Base-by-base conservation (phyloP, 2,888 invertebrate genomes). In the Fissipunctia ypsillon region DNA sequence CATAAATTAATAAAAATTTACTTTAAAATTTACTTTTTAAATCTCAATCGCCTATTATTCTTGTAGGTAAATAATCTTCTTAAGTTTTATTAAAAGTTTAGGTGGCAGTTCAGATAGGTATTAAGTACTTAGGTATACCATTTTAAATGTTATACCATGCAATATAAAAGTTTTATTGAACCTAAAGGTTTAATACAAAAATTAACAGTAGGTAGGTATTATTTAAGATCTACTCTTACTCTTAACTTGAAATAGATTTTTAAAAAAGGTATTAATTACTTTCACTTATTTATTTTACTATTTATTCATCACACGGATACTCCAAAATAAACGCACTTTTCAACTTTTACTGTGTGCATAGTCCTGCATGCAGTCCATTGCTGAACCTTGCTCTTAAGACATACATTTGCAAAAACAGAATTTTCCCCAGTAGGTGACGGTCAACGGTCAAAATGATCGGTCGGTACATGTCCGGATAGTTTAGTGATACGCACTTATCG, bases 401-500 rank as follows among this genome's bases (percentile, higher is more conserved):
- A 25, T 43, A 43, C 31, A 3, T 73, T 54, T 19, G 71, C 43
- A n/a, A 43, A 43, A 59, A 31, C 79, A 52, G 25, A 63, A 57
- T 28, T 50, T 57, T 63, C 43, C 54, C 12, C 35, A 81, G 69
- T 85, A 86, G 79, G 78, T 78, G 81, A 83, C 71, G 88, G 82
- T 82, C 84, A 80, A 76, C 81, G 81, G 83, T 86, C 85, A 86
- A 72, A 81, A 83, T 72, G 87, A 67, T 76, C 67, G 76, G 70
- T 84, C 69, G 76, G 80, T 88, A 89, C 88, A 90, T 81, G 86
- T 80, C 68, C 75, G 77, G 89, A 84, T 87, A 86, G 76, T 75
- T 77, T 79, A 78, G 72, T 78, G 91, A 92, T 91, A 90, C 84
- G 83, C 80, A 83, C 82, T 90, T 94, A 95, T 95, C 95, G 87